Evolutionary conservation across 2,797 vertebrate species (phyloP).

Genomic region (Ctenosaura bakeri): DNA sequence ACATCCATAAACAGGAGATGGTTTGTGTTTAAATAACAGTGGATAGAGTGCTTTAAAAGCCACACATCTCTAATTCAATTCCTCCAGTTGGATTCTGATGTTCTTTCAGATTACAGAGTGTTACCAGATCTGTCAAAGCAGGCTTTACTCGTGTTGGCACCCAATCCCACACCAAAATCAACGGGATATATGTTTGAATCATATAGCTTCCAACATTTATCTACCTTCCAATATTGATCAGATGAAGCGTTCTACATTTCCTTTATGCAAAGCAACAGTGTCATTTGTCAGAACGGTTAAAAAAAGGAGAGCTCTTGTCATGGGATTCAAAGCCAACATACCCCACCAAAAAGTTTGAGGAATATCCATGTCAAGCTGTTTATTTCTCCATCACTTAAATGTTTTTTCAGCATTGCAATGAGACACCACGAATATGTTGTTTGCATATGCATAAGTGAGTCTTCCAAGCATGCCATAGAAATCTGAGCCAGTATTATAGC

Average conservation of each 20-base stretch:
- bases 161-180: conserved; percentile 21
- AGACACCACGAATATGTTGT: neutral
- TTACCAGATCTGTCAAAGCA: conserved; percentile 76
- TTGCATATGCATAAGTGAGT: neutral
- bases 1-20: conserved; percentile 85
- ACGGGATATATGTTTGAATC: conserved; percentile 28
- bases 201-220: conserved; percentile 9
- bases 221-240: too few species aligned
- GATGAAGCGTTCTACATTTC: neutral
- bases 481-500: neutral
- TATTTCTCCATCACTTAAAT: neutral
- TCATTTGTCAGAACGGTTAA: neutral
- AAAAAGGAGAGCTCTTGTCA: neutral
- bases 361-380: neutral
- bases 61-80: conserved; percentile 80
- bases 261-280: neutral
- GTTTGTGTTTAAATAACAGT: conserved; percentile 76
- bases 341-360: neutral
- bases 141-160: conserved; percentile 69
- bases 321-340: neutral
- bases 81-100: conserved; percentile 77
- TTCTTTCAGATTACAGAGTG: conserved; percentile 77
- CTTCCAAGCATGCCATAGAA: neutral
- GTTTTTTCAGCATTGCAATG: neutral
- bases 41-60: conserved; percentile 80